phyloP scores from a whole-genome alignment of 2,797 vertebrate species.

The Cynopterus sphinx region DNA sequence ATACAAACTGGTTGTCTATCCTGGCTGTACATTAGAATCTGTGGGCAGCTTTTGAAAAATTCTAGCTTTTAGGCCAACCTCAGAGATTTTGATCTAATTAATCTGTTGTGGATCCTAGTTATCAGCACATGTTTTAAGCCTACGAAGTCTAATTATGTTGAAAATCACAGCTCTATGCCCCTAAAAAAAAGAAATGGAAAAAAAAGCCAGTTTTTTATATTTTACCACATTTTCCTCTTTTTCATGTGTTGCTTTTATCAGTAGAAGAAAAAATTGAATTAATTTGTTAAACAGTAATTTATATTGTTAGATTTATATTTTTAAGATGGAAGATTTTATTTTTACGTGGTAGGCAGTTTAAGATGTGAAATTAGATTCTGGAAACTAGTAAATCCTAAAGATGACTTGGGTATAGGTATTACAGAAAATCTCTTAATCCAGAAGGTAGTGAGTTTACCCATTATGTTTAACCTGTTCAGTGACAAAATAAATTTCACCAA shows the following conservation, averaged over 20 bases:
- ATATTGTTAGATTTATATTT: neutral
- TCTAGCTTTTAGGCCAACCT: neutral
- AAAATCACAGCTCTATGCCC: neutral
- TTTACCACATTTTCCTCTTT: neutral
- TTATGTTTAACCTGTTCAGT: neutral
- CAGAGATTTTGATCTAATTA: neutral
- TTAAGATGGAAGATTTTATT: neutral
- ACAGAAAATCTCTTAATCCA: neutral
- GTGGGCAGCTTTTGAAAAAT: neutral
- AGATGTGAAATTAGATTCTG: neutral
- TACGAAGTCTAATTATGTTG: neutral
- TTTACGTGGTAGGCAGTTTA: neutral
- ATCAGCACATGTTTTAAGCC: neutral
- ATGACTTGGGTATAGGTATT: neutral
- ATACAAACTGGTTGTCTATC: neutral
- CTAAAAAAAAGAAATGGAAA: neutral
- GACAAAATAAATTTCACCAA: neutral
- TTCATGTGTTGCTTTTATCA: neutral
- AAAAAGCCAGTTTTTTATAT: neutral
- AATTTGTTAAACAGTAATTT: neutral
- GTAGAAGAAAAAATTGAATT: neutral
- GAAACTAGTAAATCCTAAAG: neutral
- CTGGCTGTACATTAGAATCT: neutral
- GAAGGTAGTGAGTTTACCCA: neutral
- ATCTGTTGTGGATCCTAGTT: neutral